Conservation (phyloP, 1,140 invertebrate species). For the Ditylenchus dipsaci region DNA sequence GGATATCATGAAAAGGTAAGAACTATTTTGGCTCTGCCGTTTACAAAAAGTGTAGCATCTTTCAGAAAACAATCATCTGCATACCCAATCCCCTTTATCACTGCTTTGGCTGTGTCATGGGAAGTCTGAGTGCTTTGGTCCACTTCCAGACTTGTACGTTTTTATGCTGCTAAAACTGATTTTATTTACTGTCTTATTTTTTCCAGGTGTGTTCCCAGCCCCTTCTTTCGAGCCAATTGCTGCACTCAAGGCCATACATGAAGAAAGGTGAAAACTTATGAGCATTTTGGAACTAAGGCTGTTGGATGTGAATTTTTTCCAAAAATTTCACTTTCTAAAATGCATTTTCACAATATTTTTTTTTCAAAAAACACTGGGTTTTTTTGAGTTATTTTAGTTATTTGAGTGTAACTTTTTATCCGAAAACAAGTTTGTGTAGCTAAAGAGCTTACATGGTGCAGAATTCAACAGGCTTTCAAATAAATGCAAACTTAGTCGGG, state of each 20-base stretch:
- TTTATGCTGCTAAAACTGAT: no score
- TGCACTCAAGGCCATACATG: slow-evolving; percentile 62
- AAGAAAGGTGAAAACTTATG: slow-evolving; percentile 36
- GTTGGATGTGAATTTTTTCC: background rate
- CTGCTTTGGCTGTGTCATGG: slow-evolving; percentile 75
- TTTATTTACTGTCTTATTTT: no score
- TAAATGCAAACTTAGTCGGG: no score
- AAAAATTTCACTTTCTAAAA: no score
- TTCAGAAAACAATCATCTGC: slow-evolving; percentile 60
- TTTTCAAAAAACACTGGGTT: no score
- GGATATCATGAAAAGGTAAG: slow-evolving; percentile 62
- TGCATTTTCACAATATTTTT: no score
- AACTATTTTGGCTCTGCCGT: background rate
- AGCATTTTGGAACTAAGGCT: background rate
- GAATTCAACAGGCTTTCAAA: no score
- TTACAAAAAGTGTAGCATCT: background rate
- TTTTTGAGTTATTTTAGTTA: no score
- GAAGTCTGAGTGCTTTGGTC: slow-evolving; percentile 65
- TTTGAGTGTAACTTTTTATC: no score
- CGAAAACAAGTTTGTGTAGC: no score
- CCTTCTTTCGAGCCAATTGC: slow-evolving; percentile 68
- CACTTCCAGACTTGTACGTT: slow-evolving; percentile 64
- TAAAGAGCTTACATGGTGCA: no score
- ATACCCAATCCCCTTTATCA: slow-evolving; percentile 85
- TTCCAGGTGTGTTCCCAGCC: slow-evolving; percentile 67